A percentile compares a stretch with the other conserved stretches of the same genome.
Evolutionary conservation across 2,888 invertebrate genomes (phyloP).

Genomic region (Lasioglossum zephyrum): DNA sequence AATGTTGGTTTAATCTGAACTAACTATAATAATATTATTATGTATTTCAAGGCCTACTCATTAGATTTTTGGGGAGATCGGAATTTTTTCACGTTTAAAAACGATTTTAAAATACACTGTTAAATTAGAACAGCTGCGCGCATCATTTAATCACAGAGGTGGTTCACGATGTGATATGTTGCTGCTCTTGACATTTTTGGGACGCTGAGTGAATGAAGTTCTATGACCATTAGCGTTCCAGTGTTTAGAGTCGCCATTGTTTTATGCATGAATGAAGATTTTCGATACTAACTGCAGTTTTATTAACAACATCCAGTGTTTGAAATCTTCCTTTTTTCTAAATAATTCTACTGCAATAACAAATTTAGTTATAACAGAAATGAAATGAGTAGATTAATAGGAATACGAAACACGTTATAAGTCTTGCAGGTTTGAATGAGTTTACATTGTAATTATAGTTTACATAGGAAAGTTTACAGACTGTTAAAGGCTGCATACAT

Average conservation of each 20-base stretch:
- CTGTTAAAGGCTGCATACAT: background rate
- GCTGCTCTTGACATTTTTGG: conserved; percentile 5
- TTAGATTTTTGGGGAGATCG: background rate
- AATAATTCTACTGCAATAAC: background rate
- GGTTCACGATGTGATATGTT: background rate
- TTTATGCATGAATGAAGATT: background rate
- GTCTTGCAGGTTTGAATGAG: background rate
- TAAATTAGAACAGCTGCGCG: background rate
- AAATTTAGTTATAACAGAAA: background rate
- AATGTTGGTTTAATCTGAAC: background rate
- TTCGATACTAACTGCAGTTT: background rate
- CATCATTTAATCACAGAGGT: background rate
- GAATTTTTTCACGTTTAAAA: too few relatives aligned
- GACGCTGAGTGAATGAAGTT: background rate
- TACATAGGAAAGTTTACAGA: background rate
- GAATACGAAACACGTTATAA: background rate
- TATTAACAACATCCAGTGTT: background rate
- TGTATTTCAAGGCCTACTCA: background rate
- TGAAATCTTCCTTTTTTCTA: background rate
- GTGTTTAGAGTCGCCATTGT: background rate
- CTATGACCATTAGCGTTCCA: background rate
- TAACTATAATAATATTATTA: background rate
- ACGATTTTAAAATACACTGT: background rate
- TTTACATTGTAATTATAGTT: background rate
- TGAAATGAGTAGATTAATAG: too few relatives aligned